phyloP scores from a whole-genome alignment of 1,140 invertebrate species.

The Penaeus vannamei region DNA sequence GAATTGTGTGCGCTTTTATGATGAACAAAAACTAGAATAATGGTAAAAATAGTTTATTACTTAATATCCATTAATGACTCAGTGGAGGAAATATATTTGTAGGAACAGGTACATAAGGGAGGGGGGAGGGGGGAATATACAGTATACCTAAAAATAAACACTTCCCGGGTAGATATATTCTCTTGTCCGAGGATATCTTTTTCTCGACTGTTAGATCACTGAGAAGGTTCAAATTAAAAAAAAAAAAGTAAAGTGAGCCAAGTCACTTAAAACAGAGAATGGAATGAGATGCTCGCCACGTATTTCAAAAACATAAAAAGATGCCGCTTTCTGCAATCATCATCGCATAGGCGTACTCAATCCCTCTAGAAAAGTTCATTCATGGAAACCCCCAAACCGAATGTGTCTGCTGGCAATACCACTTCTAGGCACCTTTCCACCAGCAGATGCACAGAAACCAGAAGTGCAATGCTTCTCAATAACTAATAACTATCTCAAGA shows the following conservation, averaged over 20 bases:
- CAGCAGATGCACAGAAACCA: too few relatives aligned
- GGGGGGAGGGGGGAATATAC: not conserved
- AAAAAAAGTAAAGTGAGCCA: not conserved
- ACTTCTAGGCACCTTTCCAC: too few relatives aligned
- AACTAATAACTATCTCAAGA: not conserved
- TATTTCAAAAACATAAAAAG: constrained; percentile 25
- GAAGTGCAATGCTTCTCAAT: not conserved
- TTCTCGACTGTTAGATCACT: not conserved
- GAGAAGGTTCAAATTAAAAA: not conserved
- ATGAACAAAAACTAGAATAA: not conserved
- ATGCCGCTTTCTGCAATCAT: not conserved
- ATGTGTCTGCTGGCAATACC: too few relatives aligned
- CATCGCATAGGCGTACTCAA: too few relatives aligned
- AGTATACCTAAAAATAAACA: not conserved
- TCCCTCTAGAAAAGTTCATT: too few relatives aligned
- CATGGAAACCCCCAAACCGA: too few relatives aligned
- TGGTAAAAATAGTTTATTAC: constrained; percentile 57
- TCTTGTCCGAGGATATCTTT: too few relatives aligned
- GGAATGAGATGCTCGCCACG: constrained; percentile 18
- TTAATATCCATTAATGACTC: constrained; percentile 47
- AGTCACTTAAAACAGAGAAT: constrained; percentile 25
- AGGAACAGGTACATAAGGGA: constrained; percentile 37
- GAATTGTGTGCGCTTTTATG: too few relatives aligned
- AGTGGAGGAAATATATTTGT: not conserved
- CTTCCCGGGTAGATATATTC: too few relatives aligned